These are phyloP conservation scores for Cyprinodon tularosa DNA, from an alignment of 2,113 vertebrate species.

Conservation along the genomic window DNA sequence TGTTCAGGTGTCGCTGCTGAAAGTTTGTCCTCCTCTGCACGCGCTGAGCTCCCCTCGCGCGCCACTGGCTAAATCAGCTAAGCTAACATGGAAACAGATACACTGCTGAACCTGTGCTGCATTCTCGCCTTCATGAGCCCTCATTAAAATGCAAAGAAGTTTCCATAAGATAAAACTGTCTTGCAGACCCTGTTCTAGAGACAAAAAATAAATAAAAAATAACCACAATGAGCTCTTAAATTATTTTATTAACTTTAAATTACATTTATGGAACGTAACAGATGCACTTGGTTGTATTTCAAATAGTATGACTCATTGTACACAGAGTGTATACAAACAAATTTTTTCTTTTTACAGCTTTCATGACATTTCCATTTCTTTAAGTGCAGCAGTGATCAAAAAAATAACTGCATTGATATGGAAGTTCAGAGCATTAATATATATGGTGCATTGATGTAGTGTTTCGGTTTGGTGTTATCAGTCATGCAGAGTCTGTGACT, in stretches of 20 bases:
- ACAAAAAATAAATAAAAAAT: too few relatives aligned
- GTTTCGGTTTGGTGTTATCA: too few relatives aligned
- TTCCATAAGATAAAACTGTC: background rate
- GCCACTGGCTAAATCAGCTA: background rate
- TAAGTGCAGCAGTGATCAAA: too few relatives aligned
- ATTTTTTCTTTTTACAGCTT: too few relatives aligned
- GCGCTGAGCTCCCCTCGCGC: constrained; percentile 7
- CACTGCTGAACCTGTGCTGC: background rate
- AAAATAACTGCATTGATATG: too few relatives aligned
- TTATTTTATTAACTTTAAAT: background rate
- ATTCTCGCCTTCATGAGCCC: background rate
- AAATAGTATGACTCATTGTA: background rate
- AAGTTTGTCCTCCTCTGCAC: background rate
- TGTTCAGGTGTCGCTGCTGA: background rate
- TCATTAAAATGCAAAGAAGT: background rate
- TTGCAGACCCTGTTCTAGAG: background rate
- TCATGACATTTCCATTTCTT: too few relatives aligned
- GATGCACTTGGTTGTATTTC: background rate
- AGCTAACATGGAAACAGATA: background rate
- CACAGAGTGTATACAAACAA: too few relatives aligned
- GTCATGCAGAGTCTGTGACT: too few relatives aligned
- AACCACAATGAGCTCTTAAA: background rate
- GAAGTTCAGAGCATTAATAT: too few relatives aligned
- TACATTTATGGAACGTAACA: background rate
- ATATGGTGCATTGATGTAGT: too few relatives aligned